Percentiles rank a stretch among this genome's conserved stretches.
These are phyloP conservation scores for Simalia tracyae DNA, from an alignment of 2,797 vertebrate species.

Conservation along the genomic window DNA sequence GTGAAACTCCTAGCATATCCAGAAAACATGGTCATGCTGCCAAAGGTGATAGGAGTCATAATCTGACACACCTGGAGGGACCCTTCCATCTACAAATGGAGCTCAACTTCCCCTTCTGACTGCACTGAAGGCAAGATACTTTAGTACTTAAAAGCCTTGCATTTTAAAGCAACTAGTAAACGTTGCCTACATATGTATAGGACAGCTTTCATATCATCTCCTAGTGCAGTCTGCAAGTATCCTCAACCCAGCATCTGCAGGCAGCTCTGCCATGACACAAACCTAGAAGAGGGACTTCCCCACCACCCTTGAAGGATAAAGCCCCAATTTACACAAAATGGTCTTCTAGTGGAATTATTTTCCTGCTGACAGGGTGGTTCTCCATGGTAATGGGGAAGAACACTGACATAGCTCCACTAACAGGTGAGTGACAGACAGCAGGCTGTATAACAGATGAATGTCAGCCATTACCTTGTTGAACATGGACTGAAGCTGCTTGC, in stretches of 20 bases:
- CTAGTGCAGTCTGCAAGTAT: not conserved
- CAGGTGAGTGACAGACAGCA: not conserved
- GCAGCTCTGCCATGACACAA: not conserved
- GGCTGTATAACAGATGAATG: not conserved
- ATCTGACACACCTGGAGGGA: not conserved
- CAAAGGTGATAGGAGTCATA: not conserved
- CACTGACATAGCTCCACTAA: not conserved
- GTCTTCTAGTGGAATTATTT: not conserved
- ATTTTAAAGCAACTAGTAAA: not conserved
- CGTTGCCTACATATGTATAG: not conserved
- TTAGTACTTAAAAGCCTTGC: not conserved
- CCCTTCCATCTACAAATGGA: not conserved
- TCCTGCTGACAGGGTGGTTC: not conserved
- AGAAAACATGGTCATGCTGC: not conserved
- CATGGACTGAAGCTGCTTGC: slow-evolving; percentile 75
- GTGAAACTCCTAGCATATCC: not conserved
- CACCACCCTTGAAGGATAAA: not conserved
- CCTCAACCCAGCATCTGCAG: not conserved
- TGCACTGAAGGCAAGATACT: not conserved
- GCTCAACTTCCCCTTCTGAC: not conserved
- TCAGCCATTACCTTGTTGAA: slow-evolving; percentile 68
- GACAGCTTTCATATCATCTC: not conserved
- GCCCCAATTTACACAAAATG: not conserved
- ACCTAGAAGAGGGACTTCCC: no score
- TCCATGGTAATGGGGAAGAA: not conserved